Evolutionary conservation across 2,113 vertebrate genomes (phyloP).

Genomic region (Lepus americanus): DNA sequence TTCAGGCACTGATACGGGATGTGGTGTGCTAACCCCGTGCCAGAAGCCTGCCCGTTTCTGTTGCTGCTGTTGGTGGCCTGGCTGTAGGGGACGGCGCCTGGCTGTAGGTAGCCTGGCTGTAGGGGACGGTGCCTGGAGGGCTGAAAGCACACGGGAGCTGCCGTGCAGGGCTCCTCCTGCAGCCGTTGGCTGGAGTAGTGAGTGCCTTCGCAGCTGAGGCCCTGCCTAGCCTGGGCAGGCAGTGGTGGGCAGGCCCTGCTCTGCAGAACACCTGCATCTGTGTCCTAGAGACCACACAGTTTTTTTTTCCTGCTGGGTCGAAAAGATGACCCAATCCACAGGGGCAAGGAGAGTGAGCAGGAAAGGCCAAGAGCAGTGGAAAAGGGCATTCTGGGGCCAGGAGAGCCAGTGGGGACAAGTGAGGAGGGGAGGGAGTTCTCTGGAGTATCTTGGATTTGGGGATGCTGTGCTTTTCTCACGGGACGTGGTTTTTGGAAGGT

Average conservation of each 20-base stretch:
- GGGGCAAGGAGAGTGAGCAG: not conserved
- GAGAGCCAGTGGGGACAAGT: not conserved
- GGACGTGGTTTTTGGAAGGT: not conserved
- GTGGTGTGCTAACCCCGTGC: too few relatives aligned
- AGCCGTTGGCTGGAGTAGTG: not conserved
- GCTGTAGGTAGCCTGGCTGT: not conserved
- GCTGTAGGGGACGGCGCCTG: not conserved
- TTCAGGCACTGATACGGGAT: too few relatives aligned
- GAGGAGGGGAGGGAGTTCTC: not conserved
- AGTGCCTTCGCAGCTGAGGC: not conserved
- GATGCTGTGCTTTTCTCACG: not conserved
- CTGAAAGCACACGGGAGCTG: not conserved
- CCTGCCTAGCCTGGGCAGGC: not conserved
- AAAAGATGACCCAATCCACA: not conserved
- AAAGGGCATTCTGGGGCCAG: not conserved
- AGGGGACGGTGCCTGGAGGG: not conserved
- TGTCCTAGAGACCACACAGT: not conserved
- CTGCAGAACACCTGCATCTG: not conserved
- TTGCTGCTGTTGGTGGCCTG: too few relatives aligned
- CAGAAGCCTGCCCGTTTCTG: too few relatives aligned
- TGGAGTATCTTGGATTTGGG: not conserved
- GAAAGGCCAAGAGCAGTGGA: not conserved
- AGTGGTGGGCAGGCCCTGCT: rapidly evolving
- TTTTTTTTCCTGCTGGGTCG: not conserved
- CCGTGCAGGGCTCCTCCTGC: not conserved